Conservation (phyloP, 1,140 invertebrate genomes). For the Diachasmimorpha longicaudata region DNA sequence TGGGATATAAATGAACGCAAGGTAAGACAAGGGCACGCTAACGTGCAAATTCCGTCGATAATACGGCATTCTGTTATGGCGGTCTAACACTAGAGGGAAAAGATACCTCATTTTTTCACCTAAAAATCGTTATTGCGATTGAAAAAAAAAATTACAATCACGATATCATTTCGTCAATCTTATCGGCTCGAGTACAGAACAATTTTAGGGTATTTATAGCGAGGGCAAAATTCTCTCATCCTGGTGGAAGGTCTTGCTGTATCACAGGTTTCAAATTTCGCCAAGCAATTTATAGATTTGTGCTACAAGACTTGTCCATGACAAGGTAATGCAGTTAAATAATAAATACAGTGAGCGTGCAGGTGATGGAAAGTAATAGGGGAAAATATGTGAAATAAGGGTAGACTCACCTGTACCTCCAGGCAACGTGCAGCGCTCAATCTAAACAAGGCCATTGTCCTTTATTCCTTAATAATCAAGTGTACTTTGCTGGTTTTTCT, state of each 20-base stretch:
- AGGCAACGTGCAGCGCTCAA: constrained; percentile 49
- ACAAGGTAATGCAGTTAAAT: not conserved
- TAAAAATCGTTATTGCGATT: not conserved
- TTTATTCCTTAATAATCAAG: constrained; percentile 19
- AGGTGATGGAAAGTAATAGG: not conserved
- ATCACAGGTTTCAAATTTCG: not conserved
- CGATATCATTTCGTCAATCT: not conserved
- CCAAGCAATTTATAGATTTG: not conserved
- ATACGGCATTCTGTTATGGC: constrained; percentile 7
- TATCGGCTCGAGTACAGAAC: no score
- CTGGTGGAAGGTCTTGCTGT: not conserved
- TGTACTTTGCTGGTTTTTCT: constrained; percentile 18
- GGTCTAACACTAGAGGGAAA: not conserved
- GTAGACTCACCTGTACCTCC: constrained; percentile 48
- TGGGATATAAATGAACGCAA: not conserved
- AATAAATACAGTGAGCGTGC: not conserved
- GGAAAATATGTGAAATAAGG: not conserved
- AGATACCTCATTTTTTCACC: not conserved
- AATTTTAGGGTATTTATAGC: no score
- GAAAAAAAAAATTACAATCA: not conserved
- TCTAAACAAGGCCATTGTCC: constrained; percentile 60
- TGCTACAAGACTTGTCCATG: not conserved
- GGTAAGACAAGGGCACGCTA: not conserved
- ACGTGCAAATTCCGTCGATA: constrained; percentile 1
- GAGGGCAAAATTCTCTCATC: not conserved